Conservation (phyloP, 2,888 invertebrate genomes). For the Stenodema calcarata region DNA sequence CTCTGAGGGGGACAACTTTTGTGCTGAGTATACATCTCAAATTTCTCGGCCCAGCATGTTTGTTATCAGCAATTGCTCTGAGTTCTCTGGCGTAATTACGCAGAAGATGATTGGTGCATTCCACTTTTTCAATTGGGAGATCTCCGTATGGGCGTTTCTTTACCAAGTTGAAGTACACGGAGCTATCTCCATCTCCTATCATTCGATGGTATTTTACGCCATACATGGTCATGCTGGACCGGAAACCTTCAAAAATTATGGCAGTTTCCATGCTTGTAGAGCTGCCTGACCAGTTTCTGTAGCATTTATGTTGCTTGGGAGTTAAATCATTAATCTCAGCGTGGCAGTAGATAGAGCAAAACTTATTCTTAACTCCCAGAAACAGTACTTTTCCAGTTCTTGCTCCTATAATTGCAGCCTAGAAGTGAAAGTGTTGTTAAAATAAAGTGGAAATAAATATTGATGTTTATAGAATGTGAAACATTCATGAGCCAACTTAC, state of each 20-base stretch:
- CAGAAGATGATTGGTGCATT: neutral
- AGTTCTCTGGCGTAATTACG: neutral
- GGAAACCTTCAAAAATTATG: neutral
- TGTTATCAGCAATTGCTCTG: neutral
- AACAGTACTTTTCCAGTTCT: too few relatives aligned
- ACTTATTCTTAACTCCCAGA: too few relatives aligned
- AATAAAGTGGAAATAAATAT: too few relatives aligned
- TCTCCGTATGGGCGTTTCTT: neutral
- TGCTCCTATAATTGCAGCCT: too few relatives aligned
- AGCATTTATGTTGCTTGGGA: neutral
- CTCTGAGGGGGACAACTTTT: too few relatives aligned
- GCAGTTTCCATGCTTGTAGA: neutral
- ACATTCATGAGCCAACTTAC: too few relatives aligned
- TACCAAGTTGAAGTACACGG: neutral
- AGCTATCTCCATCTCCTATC: neutral
- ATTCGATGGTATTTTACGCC: neutral
- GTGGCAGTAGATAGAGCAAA: too few relatives aligned
- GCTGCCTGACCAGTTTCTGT: neutral
- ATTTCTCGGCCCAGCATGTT: neutral
- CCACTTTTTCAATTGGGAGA: neutral
- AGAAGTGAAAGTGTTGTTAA: too few relatives aligned
- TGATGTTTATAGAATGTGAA: too few relatives aligned
- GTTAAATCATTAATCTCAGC: too few relatives aligned
- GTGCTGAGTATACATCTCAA: too few relatives aligned
- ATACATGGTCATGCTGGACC: neutral